Evolutionary conservation across 1,140 invertebrate species (phyloP).

Genomic region (Sycobia sp.): DNA sequence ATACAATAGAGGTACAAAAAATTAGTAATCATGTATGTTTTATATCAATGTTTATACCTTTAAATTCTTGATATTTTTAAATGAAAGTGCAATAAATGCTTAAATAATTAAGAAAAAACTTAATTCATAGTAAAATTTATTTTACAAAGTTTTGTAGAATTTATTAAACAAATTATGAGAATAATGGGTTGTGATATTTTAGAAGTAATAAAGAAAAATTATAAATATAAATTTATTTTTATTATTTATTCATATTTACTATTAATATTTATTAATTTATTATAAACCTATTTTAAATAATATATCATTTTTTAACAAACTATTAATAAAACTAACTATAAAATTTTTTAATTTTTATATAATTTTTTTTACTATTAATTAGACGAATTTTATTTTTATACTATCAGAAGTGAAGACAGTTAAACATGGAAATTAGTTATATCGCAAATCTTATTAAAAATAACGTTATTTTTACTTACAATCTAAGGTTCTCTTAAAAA

Average conservation of each 20-base stretch:
- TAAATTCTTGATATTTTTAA: slow-evolving; percentile 20
- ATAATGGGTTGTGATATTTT: neutral
- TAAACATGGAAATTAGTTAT: no score
- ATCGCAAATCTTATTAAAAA: slow-evolving; percentile 20
- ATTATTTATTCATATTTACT: neutral
- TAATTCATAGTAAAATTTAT: neutral
- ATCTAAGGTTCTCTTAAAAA: no score
- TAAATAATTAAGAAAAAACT: neutral
- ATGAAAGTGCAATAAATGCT: slow-evolving; percentile 27
- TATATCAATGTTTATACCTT: slow-evolving; percentile 12
- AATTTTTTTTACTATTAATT: neutral
- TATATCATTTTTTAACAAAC: no score
- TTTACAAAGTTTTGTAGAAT: no score
- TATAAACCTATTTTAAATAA: no score
- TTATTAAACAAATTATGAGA: neutral
- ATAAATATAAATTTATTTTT: neutral
- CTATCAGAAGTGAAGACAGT: neutral
- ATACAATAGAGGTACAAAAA: slow-evolving; percentile 7
- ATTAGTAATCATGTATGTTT: slow-evolving; percentile 17
- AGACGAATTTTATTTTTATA: neutral
- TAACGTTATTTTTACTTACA: no score
- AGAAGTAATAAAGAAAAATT: slow-evolving; percentile 4
- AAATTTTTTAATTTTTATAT: neutral
- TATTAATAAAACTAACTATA: neutral
- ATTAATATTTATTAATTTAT: slow-evolving; percentile 8